Conservation (phyloP, 2,797 vertebrate genomes). For the Peromyscus eremicus region DNA sequence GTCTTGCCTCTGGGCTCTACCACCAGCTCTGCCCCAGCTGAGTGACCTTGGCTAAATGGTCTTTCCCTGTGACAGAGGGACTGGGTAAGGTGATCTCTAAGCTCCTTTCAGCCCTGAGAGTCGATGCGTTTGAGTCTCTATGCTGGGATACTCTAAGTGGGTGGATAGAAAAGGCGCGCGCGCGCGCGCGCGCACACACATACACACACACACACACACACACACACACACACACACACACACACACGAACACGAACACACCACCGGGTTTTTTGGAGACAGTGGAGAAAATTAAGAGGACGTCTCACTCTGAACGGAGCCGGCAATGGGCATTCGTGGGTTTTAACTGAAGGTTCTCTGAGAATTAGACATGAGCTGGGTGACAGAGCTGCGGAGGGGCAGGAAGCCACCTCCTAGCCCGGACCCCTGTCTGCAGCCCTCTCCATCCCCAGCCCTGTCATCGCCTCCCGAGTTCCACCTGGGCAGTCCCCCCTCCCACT, state of each 20-base stretch:
- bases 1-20: neutral
- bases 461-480: neutral
- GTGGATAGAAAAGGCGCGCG: neutral
- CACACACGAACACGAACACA: neutral
- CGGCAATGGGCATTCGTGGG: fast-evolving
- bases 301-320: neutral
- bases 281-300: neutral
- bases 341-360: neutral
- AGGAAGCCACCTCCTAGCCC: neutral
- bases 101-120: neutral
- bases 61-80: neutral
- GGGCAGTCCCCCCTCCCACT: neutral
- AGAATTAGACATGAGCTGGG: fast-evolving
- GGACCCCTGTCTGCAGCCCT: neutral
- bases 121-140: neutral
- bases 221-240: neutral
- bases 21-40: fast-evolving
- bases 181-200: neutral
- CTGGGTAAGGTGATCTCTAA: too few species aligned
- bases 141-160: neutral
- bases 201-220: neutral
- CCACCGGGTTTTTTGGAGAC: neutral
- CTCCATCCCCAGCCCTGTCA: too few species aligned
- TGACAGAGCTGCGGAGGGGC: fast-evolving
- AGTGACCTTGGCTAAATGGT: neutral